Percentiles rank a stretch among this genome's conserved stretches.
Evolutionary conservation across 2,797 vertebrate genomes (phyloP).

Genomic region (Myoxocephalus aenaeus): DNA sequence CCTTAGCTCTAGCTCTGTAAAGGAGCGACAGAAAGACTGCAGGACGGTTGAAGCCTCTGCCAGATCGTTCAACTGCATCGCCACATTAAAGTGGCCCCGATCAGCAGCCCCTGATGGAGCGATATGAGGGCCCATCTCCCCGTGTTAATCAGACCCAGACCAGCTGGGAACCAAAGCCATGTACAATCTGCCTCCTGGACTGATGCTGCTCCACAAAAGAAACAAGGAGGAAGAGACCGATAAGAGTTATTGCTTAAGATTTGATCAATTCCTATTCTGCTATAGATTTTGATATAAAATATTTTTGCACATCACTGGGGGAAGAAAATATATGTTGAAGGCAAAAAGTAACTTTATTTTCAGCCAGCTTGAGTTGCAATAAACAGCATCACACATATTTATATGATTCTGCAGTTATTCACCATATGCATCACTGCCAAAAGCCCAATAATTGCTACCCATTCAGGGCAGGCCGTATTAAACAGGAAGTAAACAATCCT

Average conservation of each 20-base stretch:
- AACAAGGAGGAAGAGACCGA: neutral
- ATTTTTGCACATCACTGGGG: neutral
- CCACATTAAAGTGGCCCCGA: conserved; percentile 1
- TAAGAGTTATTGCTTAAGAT: conserved; percentile 14
- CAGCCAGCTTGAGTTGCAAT: no score
- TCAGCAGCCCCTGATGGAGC: conserved; percentile 48
- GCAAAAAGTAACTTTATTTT: neutral
- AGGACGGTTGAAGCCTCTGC: conserved; percentile 10
- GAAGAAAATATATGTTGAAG: neutral
- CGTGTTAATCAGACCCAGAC: conserved; percentile 39
- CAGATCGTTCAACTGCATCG: conserved; percentile 22
- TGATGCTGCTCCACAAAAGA: neutral
- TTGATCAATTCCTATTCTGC: conserved; percentile 1
- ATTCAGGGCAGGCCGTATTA: neutral
- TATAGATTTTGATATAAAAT: neutral
- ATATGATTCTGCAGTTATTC: neutral
- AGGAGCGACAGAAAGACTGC: neutral
- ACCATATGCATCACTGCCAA: neutral
- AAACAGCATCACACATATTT: neutral
- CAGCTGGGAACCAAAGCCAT: conserved; percentile 35
- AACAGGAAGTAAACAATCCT: neutral
- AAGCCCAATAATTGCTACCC: neutral
- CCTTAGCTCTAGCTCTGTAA: neutral
- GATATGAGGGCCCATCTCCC: conserved; percentile 32
- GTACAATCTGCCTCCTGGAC: conserved; percentile 9